phyloP scores from a whole-genome alignment of 2,888 invertebrate genomes.

The Stegana nigrithorax region DNA sequence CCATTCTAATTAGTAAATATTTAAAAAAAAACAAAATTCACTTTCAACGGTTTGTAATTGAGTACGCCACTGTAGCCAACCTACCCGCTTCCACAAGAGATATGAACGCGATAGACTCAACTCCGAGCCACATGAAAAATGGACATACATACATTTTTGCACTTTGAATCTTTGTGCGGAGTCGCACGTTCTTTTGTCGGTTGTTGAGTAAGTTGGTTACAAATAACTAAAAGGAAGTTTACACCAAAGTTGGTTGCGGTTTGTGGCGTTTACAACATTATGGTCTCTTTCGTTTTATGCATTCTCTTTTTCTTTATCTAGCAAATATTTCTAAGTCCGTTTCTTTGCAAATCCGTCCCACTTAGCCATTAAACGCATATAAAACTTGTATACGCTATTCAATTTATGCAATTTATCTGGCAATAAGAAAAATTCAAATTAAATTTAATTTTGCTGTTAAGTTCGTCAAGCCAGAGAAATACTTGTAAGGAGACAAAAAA shows the following conservation, averaged over 20 bases:
- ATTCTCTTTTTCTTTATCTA: constrained; percentile 1
- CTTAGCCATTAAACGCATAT: too few species aligned
- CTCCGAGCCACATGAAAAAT: constrained; percentile 45
- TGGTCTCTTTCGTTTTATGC: neutral
- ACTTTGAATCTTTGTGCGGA: neutral
- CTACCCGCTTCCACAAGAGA: constrained; percentile 16
- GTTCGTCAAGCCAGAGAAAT: neutral
- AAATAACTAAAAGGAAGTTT: constrained; percentile 17
- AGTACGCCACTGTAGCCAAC: neutral
- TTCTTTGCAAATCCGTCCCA: neutral
- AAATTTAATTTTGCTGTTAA: constrained; percentile 37
- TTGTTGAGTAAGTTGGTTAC: neutral
- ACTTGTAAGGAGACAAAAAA: neutral
- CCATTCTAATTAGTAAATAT: too few species aligned
- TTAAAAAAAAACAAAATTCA: too few species aligned
- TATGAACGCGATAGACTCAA: constrained; percentile 27
- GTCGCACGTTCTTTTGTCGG: neutral
- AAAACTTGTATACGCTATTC: too few species aligned
- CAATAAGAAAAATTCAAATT: constrained; percentile 40
- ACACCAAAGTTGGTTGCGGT: constrained; percentile 17
- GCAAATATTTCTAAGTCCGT: neutral
- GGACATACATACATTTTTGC: constrained; percentile 47
- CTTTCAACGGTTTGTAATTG: too few species aligned
- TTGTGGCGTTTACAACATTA: neutral
- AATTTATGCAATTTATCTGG: constrained; percentile 5